Conservation (phyloP, 2,113 vertebrate species). For the Orientallactaga bullata region DNA sequence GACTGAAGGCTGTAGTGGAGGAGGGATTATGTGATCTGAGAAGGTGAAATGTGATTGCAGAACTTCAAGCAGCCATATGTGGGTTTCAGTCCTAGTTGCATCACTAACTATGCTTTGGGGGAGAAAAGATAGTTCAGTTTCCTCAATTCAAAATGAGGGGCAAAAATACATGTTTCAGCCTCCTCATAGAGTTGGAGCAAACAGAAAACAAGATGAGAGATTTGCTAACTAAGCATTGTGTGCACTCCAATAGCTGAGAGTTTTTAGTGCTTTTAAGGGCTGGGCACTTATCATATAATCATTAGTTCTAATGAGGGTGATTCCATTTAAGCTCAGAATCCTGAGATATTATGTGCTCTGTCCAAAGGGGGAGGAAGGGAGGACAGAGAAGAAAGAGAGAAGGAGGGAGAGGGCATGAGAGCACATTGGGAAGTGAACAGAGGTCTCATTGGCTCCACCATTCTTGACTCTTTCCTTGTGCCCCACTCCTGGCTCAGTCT, state of each 20-base stretch:
- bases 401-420: not conserved
- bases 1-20: not conserved
- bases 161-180: not conserved
- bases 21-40: not conserved
- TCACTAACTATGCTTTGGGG: not conserved
- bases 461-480: not conserved
- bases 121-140: not conserved
- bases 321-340: not conserved
- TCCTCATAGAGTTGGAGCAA: not conserved
- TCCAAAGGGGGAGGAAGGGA: not conserved
- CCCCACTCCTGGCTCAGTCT: not conserved
- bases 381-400: no score
- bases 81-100: not conserved
- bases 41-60: not conserved
- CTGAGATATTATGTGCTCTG: not conserved
- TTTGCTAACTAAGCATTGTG: not conserved
- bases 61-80: not conserved
- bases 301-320: not conserved
- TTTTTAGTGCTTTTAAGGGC: not conserved
- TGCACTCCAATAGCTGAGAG: not conserved
- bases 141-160: not conserved
- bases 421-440: not conserved
- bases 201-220: not conserved
- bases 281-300: not conserved
- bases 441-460: not conserved